These are phyloP conservation scores for Agriopis marginaria DNA, from an alignment of 2,888 invertebrate genomes.

Conservation along the genomic window DNA sequence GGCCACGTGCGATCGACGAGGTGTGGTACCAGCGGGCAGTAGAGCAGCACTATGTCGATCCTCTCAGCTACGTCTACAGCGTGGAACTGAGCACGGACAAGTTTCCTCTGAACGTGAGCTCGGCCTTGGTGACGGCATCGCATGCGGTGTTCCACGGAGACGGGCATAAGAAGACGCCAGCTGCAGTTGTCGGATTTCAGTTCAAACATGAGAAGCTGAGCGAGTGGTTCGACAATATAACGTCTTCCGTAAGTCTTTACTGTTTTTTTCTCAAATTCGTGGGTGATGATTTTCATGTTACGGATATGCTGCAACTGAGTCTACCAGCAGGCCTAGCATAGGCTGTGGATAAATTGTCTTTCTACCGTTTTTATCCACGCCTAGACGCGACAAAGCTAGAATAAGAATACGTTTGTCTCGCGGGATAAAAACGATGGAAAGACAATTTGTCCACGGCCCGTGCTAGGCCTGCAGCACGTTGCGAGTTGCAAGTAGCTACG, in stretches of 20 bases:
- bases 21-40: constrained; percentile 96
- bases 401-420: no score
- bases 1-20: constrained; percentile 93
- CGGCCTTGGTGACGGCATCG: constrained; percentile 93
- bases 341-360: no score
- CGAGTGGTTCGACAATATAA: constrained; percentile 92
- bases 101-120: constrained; percentile 85
- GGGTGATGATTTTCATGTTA: no score
- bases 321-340: no score
- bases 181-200: constrained; percentile 92
- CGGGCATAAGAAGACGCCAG: constrained; percentile 87
- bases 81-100: constrained; percentile 74
- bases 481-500: no score
- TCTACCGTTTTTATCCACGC: no score
- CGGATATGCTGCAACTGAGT: no score
- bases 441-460: no score
- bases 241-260: constrained; percentile 87
- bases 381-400: no score
- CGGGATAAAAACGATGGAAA: no score
- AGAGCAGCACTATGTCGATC: constrained; percentile 92
- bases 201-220: constrained; percentile 92
- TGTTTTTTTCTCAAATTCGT: no score
- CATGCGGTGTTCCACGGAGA: constrained; percentile 92
- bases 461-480: no score
- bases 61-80: constrained; percentile 92